phyloP scores from a whole-genome alignment of 2,797 vertebrate genomes.

The Pipistrellus pipistrellus region DNA sequence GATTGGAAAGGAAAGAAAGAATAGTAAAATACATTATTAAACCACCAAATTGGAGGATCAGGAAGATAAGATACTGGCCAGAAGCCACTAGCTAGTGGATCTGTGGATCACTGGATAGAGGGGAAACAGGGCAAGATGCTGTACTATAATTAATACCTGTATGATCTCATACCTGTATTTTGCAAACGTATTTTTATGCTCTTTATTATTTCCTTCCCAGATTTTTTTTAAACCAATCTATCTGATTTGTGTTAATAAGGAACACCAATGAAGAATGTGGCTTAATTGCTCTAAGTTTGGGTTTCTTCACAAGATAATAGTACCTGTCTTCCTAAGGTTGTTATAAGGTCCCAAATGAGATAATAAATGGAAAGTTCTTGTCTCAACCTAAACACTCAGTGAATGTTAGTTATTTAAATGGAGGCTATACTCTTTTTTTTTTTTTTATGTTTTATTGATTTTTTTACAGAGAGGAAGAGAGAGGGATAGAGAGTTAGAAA shows the following conservation, averaged over 20 bases:
- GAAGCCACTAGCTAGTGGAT: background rate
- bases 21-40: constrained; percentile 44
- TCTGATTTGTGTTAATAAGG: constrained; percentile 48
- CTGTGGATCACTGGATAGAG: background rate
- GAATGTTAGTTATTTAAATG: constrained; percentile 1
- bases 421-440: background rate
- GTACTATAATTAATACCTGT: background rate
- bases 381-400: background rate
- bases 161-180: constrained; percentile 3
- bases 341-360: constrained; percentile 15
- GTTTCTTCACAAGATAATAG: background rate
- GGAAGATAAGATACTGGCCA: background rate
- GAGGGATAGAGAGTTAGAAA: no score
- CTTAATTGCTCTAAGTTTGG: constrained; percentile 35
- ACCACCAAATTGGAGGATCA: background rate
- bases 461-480: no score
- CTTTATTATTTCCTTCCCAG: background rate
- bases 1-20: constrained; percentile 40
- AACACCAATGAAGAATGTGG: background rate
- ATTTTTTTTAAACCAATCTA: constrained; percentile 38
- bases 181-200: constrained; percentile 11
- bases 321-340: background rate
- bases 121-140: background rate
- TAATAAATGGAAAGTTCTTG: constrained; percentile 43
- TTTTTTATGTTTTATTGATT: no score